Evolutionary conservation across 2,797 vertebrate species (phyloP).

Genomic region (Dromococcyx pavoninus): DNA sequence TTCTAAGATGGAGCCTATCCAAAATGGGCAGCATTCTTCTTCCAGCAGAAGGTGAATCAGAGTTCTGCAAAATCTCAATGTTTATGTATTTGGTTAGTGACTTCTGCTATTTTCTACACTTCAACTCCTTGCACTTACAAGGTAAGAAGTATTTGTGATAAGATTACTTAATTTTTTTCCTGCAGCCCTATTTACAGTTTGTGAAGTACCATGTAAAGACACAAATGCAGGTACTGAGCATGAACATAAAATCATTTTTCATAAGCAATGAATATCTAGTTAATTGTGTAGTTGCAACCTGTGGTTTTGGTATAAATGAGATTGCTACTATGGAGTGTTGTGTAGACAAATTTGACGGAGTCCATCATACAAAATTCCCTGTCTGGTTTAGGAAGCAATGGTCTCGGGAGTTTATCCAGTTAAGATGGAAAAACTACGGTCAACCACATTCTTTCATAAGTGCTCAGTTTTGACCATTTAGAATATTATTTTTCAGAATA

Average conservation of each 20-base stretch:
- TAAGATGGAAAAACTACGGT: background rate
- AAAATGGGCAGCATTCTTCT: background rate
- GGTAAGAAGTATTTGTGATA: background rate
- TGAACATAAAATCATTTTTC: background rate
- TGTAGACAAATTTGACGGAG: background rate
- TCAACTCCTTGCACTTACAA: background rate
- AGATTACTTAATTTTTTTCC: background rate
- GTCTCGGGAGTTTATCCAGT: background rate
- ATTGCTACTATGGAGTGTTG: background rate
- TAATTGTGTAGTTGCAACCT: background rate
- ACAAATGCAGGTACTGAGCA: background rate
- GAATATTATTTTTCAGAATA: background rate
- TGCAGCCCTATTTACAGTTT: background rate
- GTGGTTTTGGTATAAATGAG: background rate
- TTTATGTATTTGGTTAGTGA: background rate
- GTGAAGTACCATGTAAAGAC: background rate
- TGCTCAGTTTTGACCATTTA: background rate
- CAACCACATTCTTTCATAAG: background rate
- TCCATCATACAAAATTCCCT: background rate
- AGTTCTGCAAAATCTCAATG: background rate
- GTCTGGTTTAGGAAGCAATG: background rate
- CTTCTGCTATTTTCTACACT: background rate
- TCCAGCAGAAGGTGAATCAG: background rate
- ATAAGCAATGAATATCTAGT: background rate
- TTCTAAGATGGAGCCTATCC: background rate